Evolutionary conservation across 2,797 vertebrate genomes (phyloP), one percentile per base, ranked within the genome.

Genomic region (Lagodon rhomboides): DNA sequence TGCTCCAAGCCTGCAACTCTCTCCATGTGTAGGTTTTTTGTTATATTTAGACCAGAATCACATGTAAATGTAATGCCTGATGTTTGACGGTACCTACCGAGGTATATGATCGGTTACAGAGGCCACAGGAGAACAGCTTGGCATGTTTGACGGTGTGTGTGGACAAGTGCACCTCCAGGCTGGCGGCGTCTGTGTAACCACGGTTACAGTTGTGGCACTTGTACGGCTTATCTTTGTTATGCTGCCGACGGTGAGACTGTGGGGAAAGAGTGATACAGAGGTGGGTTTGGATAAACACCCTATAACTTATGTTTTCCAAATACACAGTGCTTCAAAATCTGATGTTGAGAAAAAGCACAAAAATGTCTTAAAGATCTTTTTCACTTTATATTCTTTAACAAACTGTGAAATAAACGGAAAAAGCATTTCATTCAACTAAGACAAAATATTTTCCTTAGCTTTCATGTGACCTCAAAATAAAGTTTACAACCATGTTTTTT

Each of bases 171-270:
- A 98, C 97, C 95, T 99, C 98, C 85, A 99, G 92, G 0, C 97
- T 98, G 89, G 98, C 95, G 3, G 97, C 96, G 27, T 99, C 98
- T 8, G 97, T 98, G 84, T 99, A 99, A 3, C 97, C 98, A 62
- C 98, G 96, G 89, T 99, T 98, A 94, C 98, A 99, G 89, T 99
- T 98, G 96, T 98, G 98, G 96, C 98, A 99, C 96, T 99, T 99
- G 93, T 95, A 99, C 56, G 98, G 98, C 95, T 99, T 99, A 91
- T 99, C 98, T 96, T 99, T 99, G 95, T 99, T 99, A 95, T 99
- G 98, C 93, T 99, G 98, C 93, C 98, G 95, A 88, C 98, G 97
- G 92, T 99, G 98, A 93, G 98, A 99, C 98, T 99, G 85, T 1
- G 34, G 27, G 60, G 22, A 60, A 51, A 1, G 5, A 58, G 3